Evolutionary conservation across 2,113 vertebrate genomes (phyloP), one percentile per base, ranked within the genome.

Genomic region (Callipepla californica): DNA sequence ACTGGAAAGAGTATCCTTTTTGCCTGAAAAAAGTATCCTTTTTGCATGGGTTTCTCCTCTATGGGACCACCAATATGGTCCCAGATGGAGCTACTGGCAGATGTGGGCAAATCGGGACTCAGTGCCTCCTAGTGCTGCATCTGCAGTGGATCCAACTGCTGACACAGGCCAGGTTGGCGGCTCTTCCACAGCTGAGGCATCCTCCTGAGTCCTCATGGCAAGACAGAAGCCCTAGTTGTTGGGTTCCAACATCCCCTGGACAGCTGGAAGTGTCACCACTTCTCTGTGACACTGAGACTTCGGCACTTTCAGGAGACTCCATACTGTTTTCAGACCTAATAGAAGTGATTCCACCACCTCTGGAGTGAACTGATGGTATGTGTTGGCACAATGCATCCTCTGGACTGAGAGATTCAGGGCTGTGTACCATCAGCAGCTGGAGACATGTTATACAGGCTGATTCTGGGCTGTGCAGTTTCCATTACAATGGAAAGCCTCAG

Each of bases 361-460:
- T 40, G 63, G 8, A 25, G 59, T 36, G 63, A 84, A 20, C 32
- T 40, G 38, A 5, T 2, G 21, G 83, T 9, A 15, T 21, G 3
- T 15, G 32, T 2, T 62, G 70, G 28, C 45, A n/a, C 36, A n/a
- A 9, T 3, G 21, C 4, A 6, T 80, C 12, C 50, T 34, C 68
- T 38, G 65, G 18, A 13, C n/a, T 66, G 47, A 13, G 63, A 68
- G 21, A 6, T 63, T 11, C 0, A 0, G 51, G 72, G 16, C 55
- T 70, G 59, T 17, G 16, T 8, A 5, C 47, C 3, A 0, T 28
- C 76, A 61, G 42, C 7, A 2, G 19, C 36, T 25, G 47, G 16
- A 40, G 69, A 30, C 2, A 1, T 16, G 11, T 61, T 89, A 57
- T 42, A 34, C 19, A 21, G 23, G n/a, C 28, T 3, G 0, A 0